These are phyloP conservation scores for Microcebus lehilahytsara DNA, from an alignment of 2,113 vertebrate species.

Conservation along the genomic window DNA sequence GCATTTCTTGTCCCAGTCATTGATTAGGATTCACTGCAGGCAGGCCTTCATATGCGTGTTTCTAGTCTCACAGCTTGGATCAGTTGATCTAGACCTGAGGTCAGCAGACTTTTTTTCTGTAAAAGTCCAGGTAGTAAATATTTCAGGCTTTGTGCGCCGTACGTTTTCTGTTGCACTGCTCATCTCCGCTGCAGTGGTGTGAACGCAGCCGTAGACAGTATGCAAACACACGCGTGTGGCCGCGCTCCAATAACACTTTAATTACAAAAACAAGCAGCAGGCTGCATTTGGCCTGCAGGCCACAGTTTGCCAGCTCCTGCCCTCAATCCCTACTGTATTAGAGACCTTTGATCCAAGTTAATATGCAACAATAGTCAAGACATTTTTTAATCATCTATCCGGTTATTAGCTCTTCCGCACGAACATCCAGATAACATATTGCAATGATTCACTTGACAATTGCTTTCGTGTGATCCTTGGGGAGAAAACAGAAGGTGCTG, in stretches of 20 bases:
- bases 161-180: not conserved
- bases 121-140: not conserved
- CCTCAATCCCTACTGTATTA: not conserved
- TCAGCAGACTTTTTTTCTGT: not conserved
- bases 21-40: not conserved
- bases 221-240: not conserved
- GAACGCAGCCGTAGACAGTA: not conserved
- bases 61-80: not conserved
- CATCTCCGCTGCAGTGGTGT: not conserved
- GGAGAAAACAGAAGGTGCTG: not conserved
- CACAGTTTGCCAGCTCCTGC: not conserved
- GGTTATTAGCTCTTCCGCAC: not conserved
- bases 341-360: not conserved
- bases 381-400: not conserved
- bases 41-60: not conserved
- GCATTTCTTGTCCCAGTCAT: not conserved
- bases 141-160: not conserved
- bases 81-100: not conserved
- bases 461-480: not conserved
- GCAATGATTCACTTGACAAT: not conserved
- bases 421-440: not conserved
- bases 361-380: not conserved
- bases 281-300: not conserved
- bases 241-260: not conserved
- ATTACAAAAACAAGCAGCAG: not conserved